Conservation (phyloP, 2,797 vertebrate species). For the Diplodus sargus region DNA sequence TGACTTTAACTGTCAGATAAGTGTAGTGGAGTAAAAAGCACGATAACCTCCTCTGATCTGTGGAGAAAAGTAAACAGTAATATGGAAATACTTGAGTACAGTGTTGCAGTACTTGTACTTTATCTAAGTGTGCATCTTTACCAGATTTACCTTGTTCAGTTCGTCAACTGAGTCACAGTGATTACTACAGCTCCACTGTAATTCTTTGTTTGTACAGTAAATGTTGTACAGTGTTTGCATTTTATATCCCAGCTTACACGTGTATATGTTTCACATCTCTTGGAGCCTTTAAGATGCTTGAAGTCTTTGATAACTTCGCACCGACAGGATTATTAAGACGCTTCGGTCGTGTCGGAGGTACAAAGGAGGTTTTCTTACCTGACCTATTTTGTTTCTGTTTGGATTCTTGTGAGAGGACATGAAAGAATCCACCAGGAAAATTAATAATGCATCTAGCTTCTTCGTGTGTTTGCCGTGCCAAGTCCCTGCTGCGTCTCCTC, state of each 20-base stretch:
- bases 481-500: slow-evolving; percentile 23
- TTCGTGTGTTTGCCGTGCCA: slow-evolving; percentile 20
- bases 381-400: slow-evolving; percentile 40
- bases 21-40: neutral
- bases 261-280: slow-evolving; percentile 24
- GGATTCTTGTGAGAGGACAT: slow-evolving; percentile 37
- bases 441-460: slow-evolving; percentile 54
- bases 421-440: slow-evolving; percentile 44
- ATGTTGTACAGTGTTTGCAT: slow-evolving; percentile 24
- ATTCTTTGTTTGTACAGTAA: slow-evolving; percentile 41
- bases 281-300: slow-evolving; percentile 22
- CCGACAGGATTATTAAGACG: slow-evolving; percentile 33
- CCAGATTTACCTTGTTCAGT: slow-evolving; percentile 10
- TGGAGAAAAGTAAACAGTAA: neutral
- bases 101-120: neutral
- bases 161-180: neutral
- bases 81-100: neutral
- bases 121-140: neutral
- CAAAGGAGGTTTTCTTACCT: slow-evolving; percentile 34
- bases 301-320: slow-evolving; percentile 17
- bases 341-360: neutral
- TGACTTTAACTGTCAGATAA: neutral
- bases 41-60: neutral
- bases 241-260: slow-evolving; percentile 23
- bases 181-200: neutral